Percentiles rank a stretch among this genome's conserved stretches.
Evolutionary conservation across 1,140 invertebrate genomes (phyloP).

Genomic region (Ceratina australensis): DNA sequence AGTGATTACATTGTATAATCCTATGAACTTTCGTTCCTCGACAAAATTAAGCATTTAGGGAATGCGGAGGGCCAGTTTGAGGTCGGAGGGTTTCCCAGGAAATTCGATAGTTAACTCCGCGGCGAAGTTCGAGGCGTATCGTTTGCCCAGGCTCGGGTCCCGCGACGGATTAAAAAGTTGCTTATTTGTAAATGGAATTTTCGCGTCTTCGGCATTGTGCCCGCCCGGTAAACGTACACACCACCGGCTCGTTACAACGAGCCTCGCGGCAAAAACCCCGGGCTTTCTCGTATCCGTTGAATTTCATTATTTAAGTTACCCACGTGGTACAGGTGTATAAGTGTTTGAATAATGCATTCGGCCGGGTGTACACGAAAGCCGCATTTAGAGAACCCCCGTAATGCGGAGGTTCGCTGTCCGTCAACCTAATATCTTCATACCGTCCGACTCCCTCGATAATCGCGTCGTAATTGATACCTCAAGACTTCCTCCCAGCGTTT

Average conservation of each 20-base stretch:
- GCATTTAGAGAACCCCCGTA: conserved; percentile 30
- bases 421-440: conserved; percentile 4
- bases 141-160: not conserved
- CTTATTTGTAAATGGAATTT: conserved; percentile 46
- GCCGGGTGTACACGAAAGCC: conserved; percentile 32
- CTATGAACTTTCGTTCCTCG: no score
- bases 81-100: not conserved
- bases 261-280: conserved; percentile 28
- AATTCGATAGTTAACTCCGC: conserved; percentile 16
- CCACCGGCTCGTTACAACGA: conserved; percentile 1
- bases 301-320: conserved; percentile 47
- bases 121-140: conserved; percentile 1
- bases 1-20: no score
- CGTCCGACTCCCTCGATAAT: not conserved
- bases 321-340: conserved; percentile 39
- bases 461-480: no score
- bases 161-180: conserved; percentile 39
- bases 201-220: conserved; percentile 20
- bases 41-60: no score
- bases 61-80: no score
- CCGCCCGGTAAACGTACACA: conserved; percentile 19
- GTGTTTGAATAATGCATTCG: conserved; percentile 46
- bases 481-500: no score
- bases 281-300: conserved; percentile 31
- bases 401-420: conserved; percentile 27